Percentiles rank a stretch among this genome's conserved stretches.
These are phyloP conservation scores for Pentalonia nigronervosa DNA, from an alignment of 1,140 invertebrate genomes.

Conservation along the genomic window DNA sequence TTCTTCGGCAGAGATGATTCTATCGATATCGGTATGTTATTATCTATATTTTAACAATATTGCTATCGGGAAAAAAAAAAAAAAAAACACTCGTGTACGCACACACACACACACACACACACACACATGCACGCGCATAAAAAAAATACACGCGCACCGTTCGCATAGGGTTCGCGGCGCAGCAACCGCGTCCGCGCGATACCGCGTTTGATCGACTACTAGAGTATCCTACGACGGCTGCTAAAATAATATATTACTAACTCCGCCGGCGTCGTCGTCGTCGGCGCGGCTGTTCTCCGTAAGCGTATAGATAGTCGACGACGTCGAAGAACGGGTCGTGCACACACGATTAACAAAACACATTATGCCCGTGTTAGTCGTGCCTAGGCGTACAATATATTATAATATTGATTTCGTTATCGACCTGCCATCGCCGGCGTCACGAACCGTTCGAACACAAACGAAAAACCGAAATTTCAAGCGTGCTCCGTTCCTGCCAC, in stretches of 20 bases:
- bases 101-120: background rate
- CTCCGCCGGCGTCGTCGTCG: too few relatives aligned
- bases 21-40: too few relatives aligned
- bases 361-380: background rate
- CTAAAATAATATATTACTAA: background rate
- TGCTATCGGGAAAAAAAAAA: background rate
- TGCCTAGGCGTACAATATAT: too few relatives aligned
- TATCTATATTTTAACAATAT: background rate
- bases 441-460: too few relatives aligned
- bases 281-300: background rate
- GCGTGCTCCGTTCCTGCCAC: too few relatives aligned
- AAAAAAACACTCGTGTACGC: background rate
- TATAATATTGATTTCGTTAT: too few relatives aligned
- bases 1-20: too few relatives aligned
- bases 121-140: background rate
- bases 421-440: too few relatives aligned
- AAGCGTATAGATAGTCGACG: background rate
- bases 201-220: constrained; percentile 50
- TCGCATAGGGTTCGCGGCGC: background rate
- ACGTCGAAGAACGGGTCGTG: background rate
- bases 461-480: too few relatives aligned
- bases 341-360: background rate
- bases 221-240: background rate
- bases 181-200: constrained; percentile 41
- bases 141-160: background rate